Base-by-base conservation (phyloP, 2,888 invertebrate genomes). In the Lydus trimaculatus region DNA sequence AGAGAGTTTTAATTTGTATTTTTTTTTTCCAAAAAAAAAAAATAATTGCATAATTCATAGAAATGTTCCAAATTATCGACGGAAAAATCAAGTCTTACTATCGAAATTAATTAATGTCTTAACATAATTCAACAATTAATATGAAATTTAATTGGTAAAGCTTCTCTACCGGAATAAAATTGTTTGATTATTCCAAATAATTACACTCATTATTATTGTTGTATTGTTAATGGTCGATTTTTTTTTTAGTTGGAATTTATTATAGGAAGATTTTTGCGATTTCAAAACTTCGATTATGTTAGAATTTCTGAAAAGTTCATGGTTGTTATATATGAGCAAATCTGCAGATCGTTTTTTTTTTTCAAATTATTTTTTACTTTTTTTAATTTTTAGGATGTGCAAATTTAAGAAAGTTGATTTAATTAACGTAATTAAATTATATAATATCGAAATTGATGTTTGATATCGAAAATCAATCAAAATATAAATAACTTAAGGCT, bases 41-140 rank as follows among this genome's bases (percentile, higher is more conserved):
- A 58, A 43, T 31, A 64, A 58, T 67, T 67, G 64, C 64, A 68
- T 68, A 68, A 68, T 67, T 67, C 61, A 52, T 63, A 36, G 31
- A 60, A 63, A 63, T 62, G 65, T 43, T 68, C 58, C 58, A 62
- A 58, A 62, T 65, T 43, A 33, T 61, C 61, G 62, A 62, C 61
- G 64, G 68, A 68, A 68, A 64, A 64, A 36, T 23, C 2, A 8
- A 36, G 60, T 31, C n/a, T 11, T 31, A n/a, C 20, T 20, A 17
- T 59, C n/a, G 3, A 59, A 60, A 33, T 60, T 60, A 60, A 60
- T 31, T 31, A 31, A 11, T n/a, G 13, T 33, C 13, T 17, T 43
- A 43, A 2, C 43, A 17, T 43, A 43, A n/a, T 31, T 60, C 17
- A 36, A 2, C 33, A 60, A 33, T 60, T 60, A 60, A 25, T 20